phyloP scores from a whole-genome alignment of 1,140 invertebrate genomes.

The Neelides sp. region DNA sequence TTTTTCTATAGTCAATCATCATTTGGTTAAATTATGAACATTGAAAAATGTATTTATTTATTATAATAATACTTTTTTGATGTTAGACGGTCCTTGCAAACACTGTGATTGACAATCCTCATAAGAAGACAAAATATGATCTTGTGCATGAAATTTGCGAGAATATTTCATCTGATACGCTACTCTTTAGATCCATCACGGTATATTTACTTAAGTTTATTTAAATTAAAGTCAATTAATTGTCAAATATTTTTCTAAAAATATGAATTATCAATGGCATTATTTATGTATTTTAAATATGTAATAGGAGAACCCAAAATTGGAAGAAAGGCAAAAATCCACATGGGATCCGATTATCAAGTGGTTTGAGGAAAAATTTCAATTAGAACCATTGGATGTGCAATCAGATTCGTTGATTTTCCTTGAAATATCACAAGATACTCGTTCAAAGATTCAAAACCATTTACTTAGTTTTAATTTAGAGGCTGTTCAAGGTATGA shows the following conservation, averaged over 20 bases:
- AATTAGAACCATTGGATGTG: constrained; percentile 52
- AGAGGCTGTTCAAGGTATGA: constrained; percentile 59
- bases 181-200: constrained; percentile 61
- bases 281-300: constrained; percentile 16
- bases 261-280: not conserved
- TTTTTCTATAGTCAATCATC: constrained; percentile 10
- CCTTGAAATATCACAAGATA: constrained; percentile 49
- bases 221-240: constrained; percentile 6
- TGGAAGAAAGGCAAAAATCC: constrained; percentile 58
- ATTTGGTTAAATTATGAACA: constrained; percentile 18
- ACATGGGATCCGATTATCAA: constrained; percentile 79
- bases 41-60: constrained; percentile 6
- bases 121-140: constrained; percentile 57
- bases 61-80: constrained; percentile 20
- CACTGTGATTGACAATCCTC: constrained; percentile 81
- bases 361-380: constrained; percentile 72
- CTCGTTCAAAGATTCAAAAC: constrained; percentile 51
- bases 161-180: constrained; percentile 76
- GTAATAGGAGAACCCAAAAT: constrained; percentile 53
- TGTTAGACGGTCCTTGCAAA: constrained; percentile 73
- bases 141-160: constrained; percentile 65
- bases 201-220: constrained; percentile 33
- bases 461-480: constrained; percentile 66
- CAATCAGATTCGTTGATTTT: constrained; percentile 53
- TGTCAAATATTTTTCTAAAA: too few species aligned